Percentiles rank a stretch among this genome's conserved stretches.
Conservation (phyloP, 2,888 invertebrate genomes). For the Ceraclea dissimilis region DNA sequence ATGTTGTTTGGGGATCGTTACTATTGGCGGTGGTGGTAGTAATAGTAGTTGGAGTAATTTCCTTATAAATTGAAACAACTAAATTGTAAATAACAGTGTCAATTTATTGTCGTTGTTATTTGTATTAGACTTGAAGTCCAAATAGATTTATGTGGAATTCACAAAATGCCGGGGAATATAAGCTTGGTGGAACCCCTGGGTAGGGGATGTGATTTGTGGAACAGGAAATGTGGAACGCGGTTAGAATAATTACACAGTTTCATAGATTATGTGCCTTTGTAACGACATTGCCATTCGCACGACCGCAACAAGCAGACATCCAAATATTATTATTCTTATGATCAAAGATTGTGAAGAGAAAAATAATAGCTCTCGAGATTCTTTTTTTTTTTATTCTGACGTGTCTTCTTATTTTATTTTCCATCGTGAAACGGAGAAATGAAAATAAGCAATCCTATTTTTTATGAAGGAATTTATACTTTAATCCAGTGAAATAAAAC, state of each 20-base stretch:
- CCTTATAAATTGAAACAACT: neutral
- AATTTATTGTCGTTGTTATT: neutral
- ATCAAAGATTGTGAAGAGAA: no score
- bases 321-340: neutral
- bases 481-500: no score
- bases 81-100: neutral
- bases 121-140: neutral
- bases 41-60: neutral
- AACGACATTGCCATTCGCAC: neutral
- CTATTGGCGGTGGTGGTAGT: no score
- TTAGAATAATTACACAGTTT: constrained; percentile 22
- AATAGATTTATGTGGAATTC: constrained; percentile 2
- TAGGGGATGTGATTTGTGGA: constrained; percentile 24
- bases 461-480: no score
- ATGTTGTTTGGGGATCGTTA: no score
- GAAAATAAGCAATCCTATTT: no score
- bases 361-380: no score
- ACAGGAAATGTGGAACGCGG: constrained; percentile 22
- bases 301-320: neutral
- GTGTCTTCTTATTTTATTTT: no score
- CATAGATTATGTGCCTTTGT: constrained; percentile 6
- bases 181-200: neutral
- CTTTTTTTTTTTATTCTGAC: no score
- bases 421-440: no score
- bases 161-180: neutral